phyloP scores from a whole-genome alignment of 2,888 invertebrate genomes.

The Nephrotoma appendiculata region DNA sequence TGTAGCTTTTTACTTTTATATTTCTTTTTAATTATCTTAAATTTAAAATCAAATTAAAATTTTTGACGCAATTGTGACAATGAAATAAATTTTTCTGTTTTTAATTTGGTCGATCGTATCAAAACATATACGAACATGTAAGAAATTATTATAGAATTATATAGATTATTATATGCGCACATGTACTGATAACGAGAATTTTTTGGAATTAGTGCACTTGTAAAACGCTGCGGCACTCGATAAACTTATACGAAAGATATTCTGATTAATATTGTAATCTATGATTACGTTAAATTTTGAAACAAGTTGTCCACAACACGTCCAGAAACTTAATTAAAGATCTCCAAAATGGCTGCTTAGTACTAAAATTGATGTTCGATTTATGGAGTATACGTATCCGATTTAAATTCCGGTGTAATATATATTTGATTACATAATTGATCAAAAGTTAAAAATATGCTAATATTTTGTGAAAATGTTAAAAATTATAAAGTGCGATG shows the following conservation, averaged over 20 bases:
- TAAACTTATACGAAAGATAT: background rate
- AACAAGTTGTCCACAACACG: too few relatives aligned
- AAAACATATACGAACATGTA: background rate
- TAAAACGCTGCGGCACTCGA: background rate
- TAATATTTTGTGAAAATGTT: too few relatives aligned
- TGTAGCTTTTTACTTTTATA: background rate
- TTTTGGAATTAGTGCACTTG: background rate
- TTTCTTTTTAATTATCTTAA: background rate
- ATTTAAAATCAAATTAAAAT: background rate
- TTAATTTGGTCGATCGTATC: background rate
- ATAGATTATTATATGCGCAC: background rate
- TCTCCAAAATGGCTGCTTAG: too few relatives aligned
- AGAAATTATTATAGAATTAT: background rate
- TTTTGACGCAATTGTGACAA: background rate
- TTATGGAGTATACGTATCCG: too few relatives aligned
- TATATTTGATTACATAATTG: too few relatives aligned
- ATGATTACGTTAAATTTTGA: background rate
- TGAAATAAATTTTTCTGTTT: background rate
- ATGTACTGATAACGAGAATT: background rate
- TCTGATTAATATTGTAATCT: background rate
- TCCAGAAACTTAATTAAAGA: background rate
- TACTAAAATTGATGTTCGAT: too few relatives aligned
- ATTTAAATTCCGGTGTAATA: too few relatives aligned
- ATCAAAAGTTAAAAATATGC: too few relatives aligned
- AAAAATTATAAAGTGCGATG: too few relatives aligned